A percentile compares a stretch with the other conserved stretches of the same genome.
Evolutionary conservation across 2,113 vertebrate species (phyloP).

Genomic region (Diglossa brunneiventris): DNA sequence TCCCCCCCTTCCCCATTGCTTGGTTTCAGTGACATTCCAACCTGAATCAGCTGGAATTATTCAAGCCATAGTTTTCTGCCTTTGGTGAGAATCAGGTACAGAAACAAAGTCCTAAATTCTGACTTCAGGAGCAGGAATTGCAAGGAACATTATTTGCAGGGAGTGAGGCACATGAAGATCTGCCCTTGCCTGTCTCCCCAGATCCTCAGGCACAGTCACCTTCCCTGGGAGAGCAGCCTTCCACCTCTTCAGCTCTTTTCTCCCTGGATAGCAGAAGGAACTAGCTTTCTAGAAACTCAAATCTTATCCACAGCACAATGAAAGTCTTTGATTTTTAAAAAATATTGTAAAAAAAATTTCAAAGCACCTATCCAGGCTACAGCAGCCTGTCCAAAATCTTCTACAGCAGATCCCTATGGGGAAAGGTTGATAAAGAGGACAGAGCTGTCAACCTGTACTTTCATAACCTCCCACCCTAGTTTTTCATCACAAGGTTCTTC

Average conservation of each 20-base stretch:
- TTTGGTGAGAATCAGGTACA: background rate
- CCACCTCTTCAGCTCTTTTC: background rate
- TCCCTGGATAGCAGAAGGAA: background rate
- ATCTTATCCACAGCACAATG: background rate
- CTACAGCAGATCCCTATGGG: background rate
- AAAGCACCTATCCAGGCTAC: background rate
- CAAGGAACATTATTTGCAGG: background rate
- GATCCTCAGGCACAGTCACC: background rate
- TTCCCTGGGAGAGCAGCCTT: background rate
- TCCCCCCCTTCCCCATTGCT: background rate
- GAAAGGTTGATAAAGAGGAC: background rate
- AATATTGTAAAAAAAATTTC: background rate
- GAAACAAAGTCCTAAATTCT: background rate
- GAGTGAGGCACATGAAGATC: background rate
- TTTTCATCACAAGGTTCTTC: background rate
- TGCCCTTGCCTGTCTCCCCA: background rate
- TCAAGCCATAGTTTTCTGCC: background rate
- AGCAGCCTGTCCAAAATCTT: background rate
- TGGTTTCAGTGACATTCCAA: background rate
- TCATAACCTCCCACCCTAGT: background rate
- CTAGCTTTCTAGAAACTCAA: background rate
- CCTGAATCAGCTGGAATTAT: background rate
- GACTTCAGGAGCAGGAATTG: background rate
- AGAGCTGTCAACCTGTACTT: background rate
- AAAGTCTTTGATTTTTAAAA: background rate